Evolutionary conservation across 2,797 vertebrate genomes (phyloP).

Genomic region (Micromesistius poutassou): DNA sequence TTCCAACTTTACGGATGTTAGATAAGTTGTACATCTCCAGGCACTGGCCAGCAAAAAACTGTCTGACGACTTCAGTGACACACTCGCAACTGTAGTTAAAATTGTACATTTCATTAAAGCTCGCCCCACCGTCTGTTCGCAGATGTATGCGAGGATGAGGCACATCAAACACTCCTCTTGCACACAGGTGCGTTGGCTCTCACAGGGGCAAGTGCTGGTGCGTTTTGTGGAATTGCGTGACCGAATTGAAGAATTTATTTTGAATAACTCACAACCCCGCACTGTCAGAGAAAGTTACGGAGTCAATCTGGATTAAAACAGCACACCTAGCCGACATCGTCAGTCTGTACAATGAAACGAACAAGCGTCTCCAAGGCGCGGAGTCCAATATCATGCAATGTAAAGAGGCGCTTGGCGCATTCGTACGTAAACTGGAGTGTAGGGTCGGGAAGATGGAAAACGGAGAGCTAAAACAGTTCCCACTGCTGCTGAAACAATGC

Average conservation of each 20-base stretch:
- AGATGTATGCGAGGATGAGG: conserved; percentile 17
- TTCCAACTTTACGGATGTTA: too few species aligned
- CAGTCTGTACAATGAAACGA: too few species aligned
- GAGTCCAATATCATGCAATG: too few species aligned
- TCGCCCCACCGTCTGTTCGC: conserved; percentile 13
- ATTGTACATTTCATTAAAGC: conserved; percentile 27
- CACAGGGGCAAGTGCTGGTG: not conserved
- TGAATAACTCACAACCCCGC: conserved; percentile 8
- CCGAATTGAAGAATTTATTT: conserved; percentile 21
- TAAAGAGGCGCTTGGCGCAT: too few species aligned
- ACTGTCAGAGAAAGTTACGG: conserved; percentile 5
- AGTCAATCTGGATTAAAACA: conserved; percentile 6
- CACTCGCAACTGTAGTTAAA: not conserved
- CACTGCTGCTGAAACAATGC: too few species aligned
- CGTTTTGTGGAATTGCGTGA: conserved; percentile 29
- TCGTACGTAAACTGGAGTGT: too few species aligned
- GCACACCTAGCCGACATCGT: too few species aligned
- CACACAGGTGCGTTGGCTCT: too few species aligned
- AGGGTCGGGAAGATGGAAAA: too few species aligned
- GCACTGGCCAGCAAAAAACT: conserved; percentile 26
- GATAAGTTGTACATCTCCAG: conserved; percentile 21
- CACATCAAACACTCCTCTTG: too few species aligned
- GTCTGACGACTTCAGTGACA: conserved; percentile 25
- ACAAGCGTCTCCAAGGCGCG: too few species aligned
- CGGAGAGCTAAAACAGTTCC: too few species aligned